These are phyloP conservation scores for Chrysoperla carnea DNA, from an alignment of 1,140 invertebrate species.

Conservation along the genomic window DNA sequence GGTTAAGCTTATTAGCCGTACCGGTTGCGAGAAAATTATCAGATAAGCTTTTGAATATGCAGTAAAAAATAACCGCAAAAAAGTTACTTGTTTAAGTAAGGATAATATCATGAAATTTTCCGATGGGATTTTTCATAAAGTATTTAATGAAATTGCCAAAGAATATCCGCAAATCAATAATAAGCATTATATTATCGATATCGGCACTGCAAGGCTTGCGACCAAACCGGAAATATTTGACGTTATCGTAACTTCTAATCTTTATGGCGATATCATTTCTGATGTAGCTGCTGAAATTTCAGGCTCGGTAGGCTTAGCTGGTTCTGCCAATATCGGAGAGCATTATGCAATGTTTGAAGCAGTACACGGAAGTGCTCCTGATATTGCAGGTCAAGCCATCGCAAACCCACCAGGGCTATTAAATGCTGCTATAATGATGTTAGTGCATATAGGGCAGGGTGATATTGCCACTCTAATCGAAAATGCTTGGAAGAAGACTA, in stretches of 20 bases:
- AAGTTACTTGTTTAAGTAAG: no score
- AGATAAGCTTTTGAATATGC: no score
- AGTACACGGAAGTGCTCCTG: slow-evolving; percentile 4
- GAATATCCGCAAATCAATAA: neutral
- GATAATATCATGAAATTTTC: no score
- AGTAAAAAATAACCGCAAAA: no score
- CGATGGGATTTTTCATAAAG: no score
- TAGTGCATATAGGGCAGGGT: neutral
- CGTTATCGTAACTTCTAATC: slow-evolving; percentile 3
- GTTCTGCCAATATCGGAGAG: slow-evolving; percentile 1
- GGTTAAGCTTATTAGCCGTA: no score
- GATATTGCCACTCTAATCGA: neutral
- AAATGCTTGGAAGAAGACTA: neutral
- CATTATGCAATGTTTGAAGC: slow-evolving; percentile 2
- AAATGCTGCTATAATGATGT: neutral
- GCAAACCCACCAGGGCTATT: slow-evolving; percentile 3
- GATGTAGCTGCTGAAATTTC: neutral
- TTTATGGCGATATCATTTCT: slow-evolving; percentile 4
- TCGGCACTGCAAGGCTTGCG: neutral
- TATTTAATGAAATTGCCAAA: no score
- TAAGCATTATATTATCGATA: neutral
- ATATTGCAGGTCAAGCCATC: slow-evolving; percentile 3
- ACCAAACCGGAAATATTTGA: slow-evolving; percentile 1
- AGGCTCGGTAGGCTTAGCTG: slow-evolving; percentile 1
- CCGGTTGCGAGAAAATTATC: no score